Percentiles rank a stretch among this genome's conserved stretches.
phyloP scores from a whole-genome alignment of 2,113 vertebrate genomes.

The Girardinichthys multiradiatus region DNA sequence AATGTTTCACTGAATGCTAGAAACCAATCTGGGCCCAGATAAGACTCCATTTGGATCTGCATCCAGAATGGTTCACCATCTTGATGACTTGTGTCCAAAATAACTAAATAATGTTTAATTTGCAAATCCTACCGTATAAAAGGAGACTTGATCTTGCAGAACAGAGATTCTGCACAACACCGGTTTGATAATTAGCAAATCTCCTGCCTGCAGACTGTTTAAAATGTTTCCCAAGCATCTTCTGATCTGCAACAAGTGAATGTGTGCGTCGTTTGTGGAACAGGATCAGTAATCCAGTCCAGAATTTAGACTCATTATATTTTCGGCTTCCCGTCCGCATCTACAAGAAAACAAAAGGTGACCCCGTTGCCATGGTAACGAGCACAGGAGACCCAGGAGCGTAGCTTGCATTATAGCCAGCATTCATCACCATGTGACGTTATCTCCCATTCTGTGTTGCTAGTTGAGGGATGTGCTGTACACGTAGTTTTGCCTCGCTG shows the following conservation, averaged over 20 bases:
- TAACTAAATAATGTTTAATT: too few relatives aligned
- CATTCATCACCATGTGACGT: neutral
- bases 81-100: neutral
- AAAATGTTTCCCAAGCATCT: too few relatives aligned
- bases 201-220: too few relatives aligned
- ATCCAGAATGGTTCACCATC: neutral
- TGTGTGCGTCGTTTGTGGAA: neutral
- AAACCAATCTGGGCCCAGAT: neutral
- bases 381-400: neutral
- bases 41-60: neutral
- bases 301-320: neutral
- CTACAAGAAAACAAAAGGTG: neutral
- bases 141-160: too few relatives aligned
- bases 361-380: slow-evolving; percentile 5
- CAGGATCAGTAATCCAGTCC: neutral
- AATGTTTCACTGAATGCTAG: neutral
- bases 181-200: too few relatives aligned
- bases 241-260: neutral
- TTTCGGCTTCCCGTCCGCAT: neutral
- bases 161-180: too few relatives aligned
- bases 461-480: slow-evolving; percentile 24
- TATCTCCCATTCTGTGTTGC: neutral
- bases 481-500: too few relatives aligned
- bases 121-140: too few relatives aligned
- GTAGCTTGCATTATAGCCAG: neutral